A percentile compares a stretch with the other conserved stretches of the same genome.
Evolutionary conservation across 2,113 vertebrate species (phyloP).

Genomic region (Athene noctua): DNA sequence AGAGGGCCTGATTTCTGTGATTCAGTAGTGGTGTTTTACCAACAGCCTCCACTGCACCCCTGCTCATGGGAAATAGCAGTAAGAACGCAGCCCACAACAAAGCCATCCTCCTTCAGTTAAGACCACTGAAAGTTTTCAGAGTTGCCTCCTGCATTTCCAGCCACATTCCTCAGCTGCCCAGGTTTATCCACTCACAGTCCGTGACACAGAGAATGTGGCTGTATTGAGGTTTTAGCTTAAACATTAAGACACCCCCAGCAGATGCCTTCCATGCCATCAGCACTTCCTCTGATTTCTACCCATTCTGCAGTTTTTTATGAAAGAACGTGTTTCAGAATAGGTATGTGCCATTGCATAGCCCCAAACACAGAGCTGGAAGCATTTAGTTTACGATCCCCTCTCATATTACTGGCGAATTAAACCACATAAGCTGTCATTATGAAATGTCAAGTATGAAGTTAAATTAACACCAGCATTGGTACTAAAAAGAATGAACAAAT

Average conservation of each 20-base stretch:
- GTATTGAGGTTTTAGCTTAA: not conserved
- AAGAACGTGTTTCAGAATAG: not conserved
- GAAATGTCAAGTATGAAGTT: not conserved
- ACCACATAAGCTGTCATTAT: not conserved
- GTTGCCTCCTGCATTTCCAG: not conserved
- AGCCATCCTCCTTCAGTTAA: not conserved
- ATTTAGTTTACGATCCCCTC: not conserved
- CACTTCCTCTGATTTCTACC: not conserved
- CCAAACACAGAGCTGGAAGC: not conserved
- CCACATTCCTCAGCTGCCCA: not conserved
- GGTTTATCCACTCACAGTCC: not conserved
- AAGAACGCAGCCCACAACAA: accelerated
- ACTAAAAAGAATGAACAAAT: not conserved
- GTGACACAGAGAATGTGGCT: not conserved
- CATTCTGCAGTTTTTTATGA: accelerated
- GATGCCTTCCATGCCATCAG: not conserved
- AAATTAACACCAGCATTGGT: not conserved
- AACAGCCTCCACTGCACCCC: not conserved
- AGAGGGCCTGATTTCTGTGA: not conserved
- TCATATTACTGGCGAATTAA: not conserved
- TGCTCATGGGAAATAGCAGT: not conserved
- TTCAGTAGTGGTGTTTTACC: not conserved
- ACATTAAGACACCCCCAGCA: not conserved
- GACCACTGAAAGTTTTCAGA: not conserved
- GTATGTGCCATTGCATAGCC: not conserved